phyloP scores from a whole-genome alignment of 2,113 vertebrate genomes.

The Larimichthys crocea region DNA sequence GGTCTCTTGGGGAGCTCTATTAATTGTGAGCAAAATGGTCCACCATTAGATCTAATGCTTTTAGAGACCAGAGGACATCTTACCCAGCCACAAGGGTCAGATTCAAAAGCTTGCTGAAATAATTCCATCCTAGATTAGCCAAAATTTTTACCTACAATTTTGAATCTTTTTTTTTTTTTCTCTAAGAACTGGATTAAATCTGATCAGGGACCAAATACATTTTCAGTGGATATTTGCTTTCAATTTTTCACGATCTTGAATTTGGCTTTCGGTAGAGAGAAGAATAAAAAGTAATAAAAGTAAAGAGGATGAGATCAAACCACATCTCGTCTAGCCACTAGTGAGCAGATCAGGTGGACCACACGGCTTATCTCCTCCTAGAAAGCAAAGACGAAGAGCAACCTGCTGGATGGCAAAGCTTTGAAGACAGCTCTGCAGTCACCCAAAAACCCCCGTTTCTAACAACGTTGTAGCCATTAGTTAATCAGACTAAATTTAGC shows the following conservation, averaged over 20 bases:
- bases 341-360: constrained; percentile 81
- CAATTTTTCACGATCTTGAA: not conserved
- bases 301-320: constrained; percentile 40
- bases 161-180: not conserved
- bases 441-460: constrained; percentile 86
- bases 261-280: not conserved
- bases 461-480: constrained; percentile 91
- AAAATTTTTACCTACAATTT: constrained; percentile 20
- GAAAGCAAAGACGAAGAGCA: constrained; percentile 84
- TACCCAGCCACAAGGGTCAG: constrained; percentile 53
- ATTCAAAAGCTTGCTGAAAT: constrained; percentile 60
- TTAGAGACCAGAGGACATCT: constrained; percentile 73
- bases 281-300: constrained; percentile 20
- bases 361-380: constrained; percentile 91
- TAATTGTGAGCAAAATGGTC: constrained; percentile 84
- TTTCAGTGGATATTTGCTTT: not conserved
- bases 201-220: not conserved
- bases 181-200: not conserved
- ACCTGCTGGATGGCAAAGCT: constrained; percentile 85
- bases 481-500: constrained; percentile 89
- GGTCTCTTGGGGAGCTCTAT: constrained; percentile 81
- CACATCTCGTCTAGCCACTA: constrained; percentile 6
- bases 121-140: constrained; percentile 46
- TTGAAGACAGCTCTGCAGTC: constrained; percentile 81
- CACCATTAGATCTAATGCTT: constrained; percentile 79